These are phyloP conservation scores for Odocoileus virginianus DNA, from an alignment of 2,113 vertebrate genomes.

Conservation along the genomic window DNA sequence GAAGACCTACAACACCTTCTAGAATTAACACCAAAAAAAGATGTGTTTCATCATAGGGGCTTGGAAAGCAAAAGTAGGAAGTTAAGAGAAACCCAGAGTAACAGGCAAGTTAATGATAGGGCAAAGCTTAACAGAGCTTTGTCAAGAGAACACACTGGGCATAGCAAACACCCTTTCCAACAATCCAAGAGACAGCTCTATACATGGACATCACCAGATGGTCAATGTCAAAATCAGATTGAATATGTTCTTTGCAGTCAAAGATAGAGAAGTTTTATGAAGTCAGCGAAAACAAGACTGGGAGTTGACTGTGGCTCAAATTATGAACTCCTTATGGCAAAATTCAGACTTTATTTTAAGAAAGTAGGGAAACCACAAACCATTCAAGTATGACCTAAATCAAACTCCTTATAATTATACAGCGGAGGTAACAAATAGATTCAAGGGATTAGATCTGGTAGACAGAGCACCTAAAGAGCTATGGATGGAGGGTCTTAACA, in stretches of 20 bases:
- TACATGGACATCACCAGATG: not conserved
- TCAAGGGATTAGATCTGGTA: not conserved
- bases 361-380: not conserved
- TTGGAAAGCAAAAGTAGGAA: not conserved
- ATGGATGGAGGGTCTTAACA: not conserved
- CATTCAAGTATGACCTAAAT: not conserved
- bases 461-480: not conserved
- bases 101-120: not conserved
- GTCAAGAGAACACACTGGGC: not conserved
- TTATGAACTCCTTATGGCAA: not conserved
- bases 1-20: not conserved
- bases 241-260: not conserved
- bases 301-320: not conserved
- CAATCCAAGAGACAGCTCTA: not conserved
- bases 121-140: not conserved
- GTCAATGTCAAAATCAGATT: not conserved
- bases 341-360: not conserved
- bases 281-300: not conserved
- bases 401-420: not conserved
- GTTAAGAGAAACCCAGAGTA: not conserved
- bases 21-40: not conserved
- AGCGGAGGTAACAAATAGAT: not conserved
- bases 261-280: not conserved
- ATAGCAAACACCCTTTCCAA: not conserved
- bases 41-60: not conserved